phyloP scores from a whole-genome alignment of 2,113 vertebrate genomes.

The Ictalurus punctatus region DNA sequence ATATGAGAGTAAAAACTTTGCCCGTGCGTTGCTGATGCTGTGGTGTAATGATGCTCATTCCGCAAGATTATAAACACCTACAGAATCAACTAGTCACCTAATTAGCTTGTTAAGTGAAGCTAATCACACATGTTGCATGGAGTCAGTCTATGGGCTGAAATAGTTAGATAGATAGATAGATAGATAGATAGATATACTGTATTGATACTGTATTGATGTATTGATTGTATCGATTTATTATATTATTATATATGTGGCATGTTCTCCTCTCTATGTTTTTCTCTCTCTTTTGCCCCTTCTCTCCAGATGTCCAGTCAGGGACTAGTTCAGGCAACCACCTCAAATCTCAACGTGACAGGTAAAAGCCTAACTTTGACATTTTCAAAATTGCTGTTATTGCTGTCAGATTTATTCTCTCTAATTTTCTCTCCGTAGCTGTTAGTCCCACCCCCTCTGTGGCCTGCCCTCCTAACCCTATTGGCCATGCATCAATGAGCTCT shows the following conservation, averaged over 20 bases:
- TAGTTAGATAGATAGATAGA: too few species aligned
- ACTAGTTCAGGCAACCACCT: conserved; percentile 68
- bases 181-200: too few species aligned
- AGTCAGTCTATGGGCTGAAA: too few species aligned
- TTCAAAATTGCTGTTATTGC: not conserved
- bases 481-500: conserved; percentile 73
- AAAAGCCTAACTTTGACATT: conserved; percentile 32
- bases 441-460: conserved; percentile 76
- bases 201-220: too few species aligned
- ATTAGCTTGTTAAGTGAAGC: not conserved
- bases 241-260: not conserved
- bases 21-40: not conserved
- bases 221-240: too few species aligned
- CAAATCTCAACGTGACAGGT: conserved; percentile 77
- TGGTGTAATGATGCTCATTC: not conserved
- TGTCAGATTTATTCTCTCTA: conserved; percentile 24
- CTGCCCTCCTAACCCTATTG: conserved; percentile 78
- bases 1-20: not conserved
- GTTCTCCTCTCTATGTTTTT: not conserved
- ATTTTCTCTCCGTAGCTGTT: conserved; percentile 68
- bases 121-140: too few species aligned
- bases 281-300: not conserved
- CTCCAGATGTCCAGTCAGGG: conserved; percentile 73
- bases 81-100: not conserved
- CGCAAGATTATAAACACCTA: not conserved